phyloP scores from a whole-genome alignment of 2,113 vertebrate genomes.

The Equus quagga region DNA sequence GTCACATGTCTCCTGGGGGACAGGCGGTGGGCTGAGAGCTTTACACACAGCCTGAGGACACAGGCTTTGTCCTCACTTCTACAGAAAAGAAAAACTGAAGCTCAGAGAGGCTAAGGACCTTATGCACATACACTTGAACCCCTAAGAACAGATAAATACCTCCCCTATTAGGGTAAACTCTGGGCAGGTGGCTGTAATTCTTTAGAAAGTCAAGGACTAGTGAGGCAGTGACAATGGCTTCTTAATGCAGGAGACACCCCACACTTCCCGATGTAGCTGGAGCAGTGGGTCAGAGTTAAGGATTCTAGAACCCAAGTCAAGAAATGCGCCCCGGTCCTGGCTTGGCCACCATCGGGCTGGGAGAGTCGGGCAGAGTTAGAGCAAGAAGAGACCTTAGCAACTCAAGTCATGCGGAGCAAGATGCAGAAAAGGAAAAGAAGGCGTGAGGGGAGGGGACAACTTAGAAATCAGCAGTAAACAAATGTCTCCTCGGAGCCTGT shows the following conservation, averaged over 20 bases:
- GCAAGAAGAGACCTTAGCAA: background rate
- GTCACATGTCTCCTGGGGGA: background rate
- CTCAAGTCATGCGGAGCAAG: background rate
- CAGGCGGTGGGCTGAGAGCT: background rate
- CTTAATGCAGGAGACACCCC: background rate
- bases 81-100: background rate
- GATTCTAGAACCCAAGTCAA: background rate
- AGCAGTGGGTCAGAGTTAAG: background rate
- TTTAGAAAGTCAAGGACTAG: background rate
- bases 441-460: background rate
- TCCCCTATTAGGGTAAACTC: background rate
- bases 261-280: background rate
- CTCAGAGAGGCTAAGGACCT: background rate
- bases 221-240: background rate
- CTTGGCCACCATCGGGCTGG: background rate
- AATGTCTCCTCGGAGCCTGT: background rate
- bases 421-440: background rate
- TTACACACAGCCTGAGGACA: background rate
- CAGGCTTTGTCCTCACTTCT: background rate
- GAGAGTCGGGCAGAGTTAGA: background rate
- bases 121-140: background rate
- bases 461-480: background rate
- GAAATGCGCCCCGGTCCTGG: background rate
- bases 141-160: background rate
- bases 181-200: background rate